Evolutionary conservation across 2,113 vertebrate genomes (phyloP), one percentile per base, ranked within the genome.

Genomic region (Camelus bactrianus): DNA sequence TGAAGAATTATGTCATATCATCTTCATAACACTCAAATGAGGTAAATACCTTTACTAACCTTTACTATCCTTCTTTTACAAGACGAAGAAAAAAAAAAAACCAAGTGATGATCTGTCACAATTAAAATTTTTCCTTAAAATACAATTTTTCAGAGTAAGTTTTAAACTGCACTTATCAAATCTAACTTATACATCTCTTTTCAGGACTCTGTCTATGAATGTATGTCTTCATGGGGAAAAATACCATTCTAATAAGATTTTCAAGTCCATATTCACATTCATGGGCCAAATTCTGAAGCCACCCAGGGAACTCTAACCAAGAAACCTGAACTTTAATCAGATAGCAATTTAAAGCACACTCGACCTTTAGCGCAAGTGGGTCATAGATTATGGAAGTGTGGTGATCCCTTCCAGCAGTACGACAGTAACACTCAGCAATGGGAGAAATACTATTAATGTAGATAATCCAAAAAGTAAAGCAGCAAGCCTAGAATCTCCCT

Each of bases 41-140:
- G 81, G 17, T 48, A 75, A 42, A 13, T 58, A 72, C 38, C 38
- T 42, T 42, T 42, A 42, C 38, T 3, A 92, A 13, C 20, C 6
- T 96, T 90, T 91, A 83, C 42, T 65, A 83, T 42, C 26, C 20
- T 85, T 79, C 38, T 89, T 92, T 93, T 88, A 96, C 11, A 93
- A 67, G 77, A 91, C 42, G 3, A 97, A 93, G 26, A 94, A 97
- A 97, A 86, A 94, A 94, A 94, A 97, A 14, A 93, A 95, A 48
- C 8, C 58, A 96, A 92, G 83, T 65, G 28, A 8, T 91, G 30
- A 81, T 64, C 54, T 84, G 22, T 82, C 30, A 95, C 2, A n/a
- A 30, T 46, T 70, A 46, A 86, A 90, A 2, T 48, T 38, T 48
- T 76, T 89, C 56, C 62, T 95, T 95, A 84, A 95, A 82, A 92